Evolutionary conservation across 2,888 invertebrate species (phyloP), one percentile per base, ranked within the genome.

Genomic region (Heteromurus nitidus): DNA sequence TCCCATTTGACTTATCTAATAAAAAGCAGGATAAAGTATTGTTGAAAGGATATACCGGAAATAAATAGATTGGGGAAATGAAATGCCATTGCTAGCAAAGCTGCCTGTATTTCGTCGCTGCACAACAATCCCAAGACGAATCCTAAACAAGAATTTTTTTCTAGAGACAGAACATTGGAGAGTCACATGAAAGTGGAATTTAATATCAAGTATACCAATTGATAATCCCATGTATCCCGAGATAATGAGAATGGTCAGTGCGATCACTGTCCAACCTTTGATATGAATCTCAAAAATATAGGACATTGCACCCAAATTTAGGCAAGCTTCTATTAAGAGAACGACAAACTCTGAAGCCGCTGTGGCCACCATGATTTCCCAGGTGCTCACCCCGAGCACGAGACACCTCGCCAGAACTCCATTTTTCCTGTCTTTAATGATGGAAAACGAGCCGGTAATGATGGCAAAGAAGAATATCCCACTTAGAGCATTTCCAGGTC

Each of bases 111-210:
- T 89, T 97, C 97, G 84, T 96, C 91, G 89, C 96, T 95, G 90
- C 96, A 97, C 53, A 96, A 93, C 0, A 96, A 95, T 0, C 97
- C 96, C 87, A 97, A 96, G 58, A 97, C 94, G 90, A 97, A 95
- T 73, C 83, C 84, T n/a, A n/a, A n/a, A n/a, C n/a, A n/a, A n/a
- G n/a, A n/a, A n/a, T n/a, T n/a, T n/a, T n/a, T n/a, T n/a, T n/a
- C n/a, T n/a, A n/a, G n/a, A n/a, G n/a, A n/a, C n/a, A n/a, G n/a
- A n/a, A n/a, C n/a, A n/a, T n/a, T n/a, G n/a, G n/a, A n/a, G n/a
- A n/a, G n/a, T n/a, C n/a, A n/a, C n/a, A n/a, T n/a, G n/a, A n/a
- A n/a, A n/a, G n/a, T n/a, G n/a, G n/a, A n/a, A n/a, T n/a, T n/a
- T n/a, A n/a, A n/a, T n/a, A n/a, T n/a, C n/a, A n/a, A n/a, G n/a